Percentiles rank a stretch among this genome's conserved stretches.
Evolutionary conservation across 2,113 vertebrate species (phyloP).

Genomic region (Tyto alba): DNA sequence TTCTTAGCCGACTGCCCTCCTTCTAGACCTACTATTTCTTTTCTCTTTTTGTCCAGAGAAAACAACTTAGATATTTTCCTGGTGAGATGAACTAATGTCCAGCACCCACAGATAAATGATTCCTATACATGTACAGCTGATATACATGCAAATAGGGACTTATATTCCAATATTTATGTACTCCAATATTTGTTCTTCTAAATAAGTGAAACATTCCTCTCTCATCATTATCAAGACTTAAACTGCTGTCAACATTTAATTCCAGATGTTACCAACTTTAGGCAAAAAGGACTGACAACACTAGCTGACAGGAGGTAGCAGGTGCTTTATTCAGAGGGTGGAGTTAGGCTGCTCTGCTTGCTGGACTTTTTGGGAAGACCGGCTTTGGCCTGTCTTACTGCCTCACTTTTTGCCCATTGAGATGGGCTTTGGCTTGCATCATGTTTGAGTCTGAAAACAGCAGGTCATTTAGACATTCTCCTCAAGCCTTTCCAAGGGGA

Average conservation of each 20-base stretch:
- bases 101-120: background rate
- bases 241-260: background rate
- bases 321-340: background rate
- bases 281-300: background rate
- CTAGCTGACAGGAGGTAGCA: background rate
- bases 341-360: background rate
- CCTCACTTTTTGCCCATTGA: background rate
- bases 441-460: background rate
- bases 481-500: background rate
- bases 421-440: background rate
- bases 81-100: background rate
- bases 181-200: background rate
- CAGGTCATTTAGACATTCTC: background rate
- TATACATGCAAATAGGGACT: background rate
- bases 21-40: background rate
- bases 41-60: background rate
- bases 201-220: background rate
- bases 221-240: background rate
- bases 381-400: background rate
- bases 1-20: background rate
- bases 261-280: background rate
- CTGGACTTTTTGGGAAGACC: background rate
- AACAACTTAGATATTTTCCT: background rate
- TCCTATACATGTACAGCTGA: accelerated
- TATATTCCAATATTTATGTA: background rate